Conservation (phyloP, 1,140 invertebrate genomes). For the Yoshiicerus persimilis region DNA sequence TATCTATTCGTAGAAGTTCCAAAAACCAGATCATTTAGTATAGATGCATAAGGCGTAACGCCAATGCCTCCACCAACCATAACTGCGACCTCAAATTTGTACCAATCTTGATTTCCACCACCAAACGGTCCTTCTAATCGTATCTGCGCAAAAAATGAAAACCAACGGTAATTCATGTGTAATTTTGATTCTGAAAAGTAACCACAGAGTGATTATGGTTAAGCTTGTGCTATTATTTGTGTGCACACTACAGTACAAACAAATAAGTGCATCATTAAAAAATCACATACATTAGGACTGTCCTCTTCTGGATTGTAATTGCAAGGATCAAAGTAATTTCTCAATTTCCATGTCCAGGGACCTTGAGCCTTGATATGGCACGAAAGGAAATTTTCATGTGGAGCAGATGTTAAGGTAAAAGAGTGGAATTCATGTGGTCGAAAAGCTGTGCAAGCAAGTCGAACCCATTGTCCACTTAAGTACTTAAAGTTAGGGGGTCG, state of each 20-base stretch:
- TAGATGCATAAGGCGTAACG: slow-evolving; percentile 98
- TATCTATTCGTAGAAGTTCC: slow-evolving; percentile 93
- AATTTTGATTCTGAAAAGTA: neutral
- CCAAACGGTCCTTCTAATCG: slow-evolving; percentile 97
- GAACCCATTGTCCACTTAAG: slow-evolving; percentile 83
- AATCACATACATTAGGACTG: slow-evolving; percentile 66
- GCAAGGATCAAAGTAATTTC: slow-evolving; percentile 94
- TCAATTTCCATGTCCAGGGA: slow-evolving; percentile 98
- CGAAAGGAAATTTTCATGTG: slow-evolving; percentile 95
- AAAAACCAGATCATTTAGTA: slow-evolving; percentile 94
- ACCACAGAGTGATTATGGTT: neutral
- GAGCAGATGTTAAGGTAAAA: slow-evolving; percentile 96
- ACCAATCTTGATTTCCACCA: slow-evolving; percentile 99
- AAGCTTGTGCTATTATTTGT: neutral
- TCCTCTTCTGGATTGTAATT: slow-evolving; percentile 85
- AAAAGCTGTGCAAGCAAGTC: slow-evolving; percentile 90
- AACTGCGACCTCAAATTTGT: slow-evolving; percentile 95
- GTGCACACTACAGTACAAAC: neutral
- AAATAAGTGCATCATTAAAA: neutral
- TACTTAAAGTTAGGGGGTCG: slow-evolving; percentile 96
- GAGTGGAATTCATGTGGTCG: slow-evolving; percentile 93
- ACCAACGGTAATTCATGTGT: neutral
- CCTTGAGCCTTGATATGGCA: slow-evolving; percentile 98
- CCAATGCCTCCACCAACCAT: slow-evolving; percentile 99
- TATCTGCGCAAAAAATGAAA: slow-evolving; percentile 55